These are phyloP conservation scores for Aphelocoma coerulescens DNA, from an alignment of 2,113 vertebrate species.

Conservation along the genomic window DNA sequence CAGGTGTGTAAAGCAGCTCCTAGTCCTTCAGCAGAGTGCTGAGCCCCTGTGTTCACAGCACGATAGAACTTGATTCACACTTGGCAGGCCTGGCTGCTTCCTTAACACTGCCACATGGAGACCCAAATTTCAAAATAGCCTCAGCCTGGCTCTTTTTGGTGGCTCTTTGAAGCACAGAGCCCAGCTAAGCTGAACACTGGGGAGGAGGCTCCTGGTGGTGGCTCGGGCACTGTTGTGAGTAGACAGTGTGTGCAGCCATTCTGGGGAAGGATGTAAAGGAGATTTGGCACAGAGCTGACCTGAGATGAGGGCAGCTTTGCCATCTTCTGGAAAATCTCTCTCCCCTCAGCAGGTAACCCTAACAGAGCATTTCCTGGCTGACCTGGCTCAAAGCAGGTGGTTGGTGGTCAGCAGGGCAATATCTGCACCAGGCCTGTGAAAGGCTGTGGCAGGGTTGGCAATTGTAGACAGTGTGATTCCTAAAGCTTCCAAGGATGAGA, in stretches of 20 bases:
- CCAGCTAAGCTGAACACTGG: neutral
- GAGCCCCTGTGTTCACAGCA: neutral
- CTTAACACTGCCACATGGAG: neutral
- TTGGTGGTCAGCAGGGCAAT: fast-evolving
- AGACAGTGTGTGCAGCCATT: fast-evolving
- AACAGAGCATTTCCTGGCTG: neutral
- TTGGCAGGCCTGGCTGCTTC: neutral
- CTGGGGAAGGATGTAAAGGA: neutral
- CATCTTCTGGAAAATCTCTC: neutral
- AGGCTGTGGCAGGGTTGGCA: neutral
- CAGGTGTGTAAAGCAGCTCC: constrained; percentile 4
- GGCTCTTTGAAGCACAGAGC: neutral
- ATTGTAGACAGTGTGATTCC: fast-evolving
- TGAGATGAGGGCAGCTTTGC: neutral
- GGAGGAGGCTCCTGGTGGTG: neutral
- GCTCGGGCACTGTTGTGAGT: neutral
- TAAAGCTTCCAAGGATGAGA: neutral
- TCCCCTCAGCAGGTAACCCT: neutral
- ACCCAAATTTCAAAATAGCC: neutral
- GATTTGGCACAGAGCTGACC: neutral
- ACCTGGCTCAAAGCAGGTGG: neutral
- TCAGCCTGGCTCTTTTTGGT: neutral
- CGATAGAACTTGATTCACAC: neutral
- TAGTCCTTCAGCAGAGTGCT: neutral
- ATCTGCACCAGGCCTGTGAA: neutral